A percentile compares a stretch with the other conserved stretches of the same genome.
phyloP scores from a whole-genome alignment of 2,797 vertebrate genomes.

The Sphaeramia orbicularis region DNA sequence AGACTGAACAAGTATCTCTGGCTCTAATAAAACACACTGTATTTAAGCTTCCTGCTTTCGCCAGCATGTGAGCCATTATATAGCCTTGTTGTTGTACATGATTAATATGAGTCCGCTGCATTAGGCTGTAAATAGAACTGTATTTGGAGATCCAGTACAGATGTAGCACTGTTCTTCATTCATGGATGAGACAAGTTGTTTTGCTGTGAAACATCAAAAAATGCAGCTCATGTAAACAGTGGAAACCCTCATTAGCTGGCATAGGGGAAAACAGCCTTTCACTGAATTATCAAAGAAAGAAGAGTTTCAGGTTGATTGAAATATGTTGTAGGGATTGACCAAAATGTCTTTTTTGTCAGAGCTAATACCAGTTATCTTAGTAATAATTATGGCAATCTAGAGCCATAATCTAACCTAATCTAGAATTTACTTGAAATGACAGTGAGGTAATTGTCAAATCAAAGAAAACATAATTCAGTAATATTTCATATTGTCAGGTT shows the following conservation, averaged over 20 bases:
- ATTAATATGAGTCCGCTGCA: not conserved
- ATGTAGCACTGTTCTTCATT: not conserved
- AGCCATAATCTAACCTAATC: no score
- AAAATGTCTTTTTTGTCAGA: no score
- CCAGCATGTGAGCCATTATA: not conserved
- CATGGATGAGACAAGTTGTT: not conserved
- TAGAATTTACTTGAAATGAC: no score
- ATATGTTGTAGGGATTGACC: no score
- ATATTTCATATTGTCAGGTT: no score
- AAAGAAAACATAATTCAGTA: no score
- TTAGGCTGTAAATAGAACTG: not conserved
- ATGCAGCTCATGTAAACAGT: not conserved
- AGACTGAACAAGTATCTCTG: slow-evolving; percentile 2
- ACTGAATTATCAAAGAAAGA: no score
- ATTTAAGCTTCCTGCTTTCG: not conserved
- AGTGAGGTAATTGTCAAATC: no score
- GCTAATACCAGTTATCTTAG: no score
- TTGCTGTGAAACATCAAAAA: not conserved
- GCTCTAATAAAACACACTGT: slow-evolving; percentile 6
- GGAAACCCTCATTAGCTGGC: not conserved
- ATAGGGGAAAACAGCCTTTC: not conserved
- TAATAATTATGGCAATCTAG: no score
- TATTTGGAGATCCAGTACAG: not conserved
- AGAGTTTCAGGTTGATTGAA: no score
- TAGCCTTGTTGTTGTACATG: not conserved